Conservation (phyloP, 2,797 vertebrate species). For the Pyrocephalus nanus region DNA sequence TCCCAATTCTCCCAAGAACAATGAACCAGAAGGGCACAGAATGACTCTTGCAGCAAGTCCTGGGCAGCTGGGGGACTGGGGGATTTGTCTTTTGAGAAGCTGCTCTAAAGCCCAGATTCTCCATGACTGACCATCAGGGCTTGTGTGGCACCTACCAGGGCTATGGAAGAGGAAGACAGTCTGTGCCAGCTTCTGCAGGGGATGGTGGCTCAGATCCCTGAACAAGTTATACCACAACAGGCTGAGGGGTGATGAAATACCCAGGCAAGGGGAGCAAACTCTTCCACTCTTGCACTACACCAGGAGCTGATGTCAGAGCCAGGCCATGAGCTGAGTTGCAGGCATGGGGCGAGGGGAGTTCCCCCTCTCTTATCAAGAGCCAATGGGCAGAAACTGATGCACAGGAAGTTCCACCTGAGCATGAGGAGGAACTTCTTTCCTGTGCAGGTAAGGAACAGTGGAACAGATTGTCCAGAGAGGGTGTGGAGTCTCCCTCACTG, state of each 20-base stretch:
- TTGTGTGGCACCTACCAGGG: neutral
- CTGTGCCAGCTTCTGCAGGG: neutral
- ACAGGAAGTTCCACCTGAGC: no score
- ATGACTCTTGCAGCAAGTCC: neutral
- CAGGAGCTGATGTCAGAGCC: neutral
- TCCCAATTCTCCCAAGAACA: neutral
- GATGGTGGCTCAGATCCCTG: neutral
- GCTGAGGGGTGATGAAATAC: neutral
- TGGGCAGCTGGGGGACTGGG: neutral
- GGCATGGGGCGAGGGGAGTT: neutral
- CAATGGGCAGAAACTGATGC: neutral
- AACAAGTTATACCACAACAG: neutral
- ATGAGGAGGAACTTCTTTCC: no score
- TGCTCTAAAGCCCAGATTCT: neutral
- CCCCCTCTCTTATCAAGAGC: neutral
- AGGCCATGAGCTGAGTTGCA: accelerated
- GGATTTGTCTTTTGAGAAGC: neutral
- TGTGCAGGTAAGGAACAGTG: neutral
- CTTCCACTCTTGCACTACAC: neutral
- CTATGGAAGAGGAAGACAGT: neutral
- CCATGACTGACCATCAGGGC: neutral
- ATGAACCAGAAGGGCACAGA: neutral
- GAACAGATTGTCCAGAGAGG: neutral
- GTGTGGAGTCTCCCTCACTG: neutral
- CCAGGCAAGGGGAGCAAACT: neutral